These are phyloP conservation scores for Dromaius novaehollandiae DNA, from an alignment of 2,113 vertebrate genomes.

Conservation along the genomic window DNA sequence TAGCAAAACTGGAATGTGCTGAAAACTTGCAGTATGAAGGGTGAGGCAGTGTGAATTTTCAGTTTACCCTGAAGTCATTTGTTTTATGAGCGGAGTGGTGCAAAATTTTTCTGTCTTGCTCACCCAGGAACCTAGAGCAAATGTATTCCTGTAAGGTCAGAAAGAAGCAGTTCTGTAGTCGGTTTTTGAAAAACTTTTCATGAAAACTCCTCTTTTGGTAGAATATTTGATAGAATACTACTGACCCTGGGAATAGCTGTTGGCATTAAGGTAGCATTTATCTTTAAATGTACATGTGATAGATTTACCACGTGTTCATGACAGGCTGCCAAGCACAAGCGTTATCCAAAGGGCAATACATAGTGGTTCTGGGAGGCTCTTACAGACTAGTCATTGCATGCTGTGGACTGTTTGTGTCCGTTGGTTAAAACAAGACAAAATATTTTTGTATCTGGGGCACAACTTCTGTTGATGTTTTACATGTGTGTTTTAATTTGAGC, in stretches of 20 bases:
- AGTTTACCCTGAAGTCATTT: neutral
- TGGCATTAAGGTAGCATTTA: neutral
- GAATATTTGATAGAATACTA: neutral
- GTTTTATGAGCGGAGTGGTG: neutral
- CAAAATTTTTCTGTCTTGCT: neutral
- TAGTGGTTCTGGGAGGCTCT: neutral
- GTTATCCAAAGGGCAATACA: neutral
- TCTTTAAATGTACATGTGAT: conserved; percentile 28
- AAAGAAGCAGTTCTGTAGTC: neutral
- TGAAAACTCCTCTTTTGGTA: neutral
- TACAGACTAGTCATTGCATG: neutral
- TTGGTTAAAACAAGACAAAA: neutral
- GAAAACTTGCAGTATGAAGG: neutral
- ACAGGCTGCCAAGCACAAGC: neutral
- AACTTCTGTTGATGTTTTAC: neutral
- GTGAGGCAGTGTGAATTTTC: neutral
- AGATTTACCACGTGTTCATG: conserved; percentile 1
- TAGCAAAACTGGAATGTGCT: neutral
- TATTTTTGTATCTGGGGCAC: neutral
- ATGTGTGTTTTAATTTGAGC: neutral
- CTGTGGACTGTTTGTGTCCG: neutral
- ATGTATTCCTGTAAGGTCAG: neutral
- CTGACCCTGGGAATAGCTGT: neutral
- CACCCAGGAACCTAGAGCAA: neutral
- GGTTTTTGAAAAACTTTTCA: neutral